Evolutionary conservation across 23 tunicate genomes (phyloP).

Genomic region (Oikopleura dioica): DNA sequence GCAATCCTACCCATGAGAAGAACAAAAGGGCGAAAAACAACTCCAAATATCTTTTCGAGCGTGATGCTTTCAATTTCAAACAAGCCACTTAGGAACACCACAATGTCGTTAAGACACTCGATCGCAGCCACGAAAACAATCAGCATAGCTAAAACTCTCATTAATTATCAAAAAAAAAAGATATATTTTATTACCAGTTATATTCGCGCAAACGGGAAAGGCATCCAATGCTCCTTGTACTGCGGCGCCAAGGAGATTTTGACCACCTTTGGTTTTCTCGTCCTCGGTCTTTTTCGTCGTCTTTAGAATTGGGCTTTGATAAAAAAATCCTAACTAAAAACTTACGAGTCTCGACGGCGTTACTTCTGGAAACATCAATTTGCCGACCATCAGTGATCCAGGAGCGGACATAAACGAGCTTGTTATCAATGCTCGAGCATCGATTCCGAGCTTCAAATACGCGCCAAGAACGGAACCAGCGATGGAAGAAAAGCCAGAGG

Average conservation of each 20-base stretch:
- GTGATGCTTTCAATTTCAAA: too few species aligned
- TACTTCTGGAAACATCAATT: constrained; percentile 53
- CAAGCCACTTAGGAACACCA: too few species aligned
- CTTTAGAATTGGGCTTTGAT: too few species aligned
- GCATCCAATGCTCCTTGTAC: background rate
- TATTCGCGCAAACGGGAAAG: background rate
- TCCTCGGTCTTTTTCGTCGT: too few species aligned
- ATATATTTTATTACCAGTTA: too few species aligned
- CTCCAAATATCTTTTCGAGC: too few species aligned
- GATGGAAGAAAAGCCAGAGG: constrained; percentile 25
- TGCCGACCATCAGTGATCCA: constrained; percentile 53
- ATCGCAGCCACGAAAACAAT: background rate
- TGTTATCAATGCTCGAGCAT: constrained; percentile 47
- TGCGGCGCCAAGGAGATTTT: background rate
- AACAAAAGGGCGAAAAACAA: background rate
- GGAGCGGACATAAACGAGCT: constrained; percentile 93
- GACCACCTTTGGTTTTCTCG: background rate
- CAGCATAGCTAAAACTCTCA: background rate
- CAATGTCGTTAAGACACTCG: background rate
- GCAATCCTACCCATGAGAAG: background rate
- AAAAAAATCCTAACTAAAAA: too few species aligned
- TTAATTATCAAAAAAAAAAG: too few species aligned
- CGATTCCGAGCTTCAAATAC: constrained; percentile 14
- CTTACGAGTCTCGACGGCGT: too few species aligned
- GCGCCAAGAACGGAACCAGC: constrained; percentile 26